Percentiles rank a stretch among this genome's conserved stretches.
Evolutionary conservation across 2,113 vertebrate genomes (phyloP).

Genomic region (Ceratotherium simum): DNA sequence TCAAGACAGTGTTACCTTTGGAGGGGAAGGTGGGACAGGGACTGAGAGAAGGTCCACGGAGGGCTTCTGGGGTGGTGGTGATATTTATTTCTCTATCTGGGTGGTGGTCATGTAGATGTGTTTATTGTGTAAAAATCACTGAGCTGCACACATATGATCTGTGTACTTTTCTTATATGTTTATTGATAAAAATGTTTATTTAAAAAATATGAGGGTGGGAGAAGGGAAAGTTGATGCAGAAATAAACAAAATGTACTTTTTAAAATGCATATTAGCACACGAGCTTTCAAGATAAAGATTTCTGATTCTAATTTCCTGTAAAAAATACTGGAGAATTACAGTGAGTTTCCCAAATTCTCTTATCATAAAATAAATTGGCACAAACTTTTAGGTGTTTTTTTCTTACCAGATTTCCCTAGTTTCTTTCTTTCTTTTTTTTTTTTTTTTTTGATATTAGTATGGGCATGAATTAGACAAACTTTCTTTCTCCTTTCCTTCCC

Average conservation of each 20-base stretch:
- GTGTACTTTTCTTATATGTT: neutral
- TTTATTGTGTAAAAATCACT: neutral
- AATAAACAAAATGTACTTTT: constrained; percentile 17
- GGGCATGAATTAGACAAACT: neutral
- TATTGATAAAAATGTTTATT: neutral
- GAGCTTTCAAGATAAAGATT: neutral
- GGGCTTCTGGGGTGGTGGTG: neutral
- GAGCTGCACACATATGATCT: neutral
- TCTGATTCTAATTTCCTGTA: neutral
- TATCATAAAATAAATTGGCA: neutral
- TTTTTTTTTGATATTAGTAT: neutral
- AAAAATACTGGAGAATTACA: neutral
- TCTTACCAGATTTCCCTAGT: neutral
- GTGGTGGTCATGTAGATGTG: neutral
- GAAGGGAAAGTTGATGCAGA: neutral
- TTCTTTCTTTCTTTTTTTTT: too few species aligned
- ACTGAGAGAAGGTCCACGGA: neutral
- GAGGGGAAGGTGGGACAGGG: neutral
- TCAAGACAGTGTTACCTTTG: neutral
- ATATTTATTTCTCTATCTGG: neutral
- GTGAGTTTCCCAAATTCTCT: neutral
- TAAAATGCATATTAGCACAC: neutral
- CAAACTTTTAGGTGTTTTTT: neutral
- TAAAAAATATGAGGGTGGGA: neutral
- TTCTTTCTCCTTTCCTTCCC: neutral